A percentile compares a stretch with the other conserved stretches of the same genome.
Evolutionary conservation across 2,113 vertebrate species (phyloP).

Genomic region (Xiphophorus hellerii): DNA sequence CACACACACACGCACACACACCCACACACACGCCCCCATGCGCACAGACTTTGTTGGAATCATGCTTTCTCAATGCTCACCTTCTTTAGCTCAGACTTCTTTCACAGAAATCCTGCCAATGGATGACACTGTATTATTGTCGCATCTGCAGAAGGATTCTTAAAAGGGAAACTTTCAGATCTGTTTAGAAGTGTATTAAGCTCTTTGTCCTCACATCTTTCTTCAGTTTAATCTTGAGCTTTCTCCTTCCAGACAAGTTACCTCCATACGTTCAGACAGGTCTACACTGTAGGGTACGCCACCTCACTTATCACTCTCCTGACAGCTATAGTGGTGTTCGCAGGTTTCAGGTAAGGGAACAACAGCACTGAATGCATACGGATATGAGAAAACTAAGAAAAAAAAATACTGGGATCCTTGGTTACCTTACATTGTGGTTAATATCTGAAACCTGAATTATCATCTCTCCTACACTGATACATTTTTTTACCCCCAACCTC

Average conservation of each 20-base stretch:
- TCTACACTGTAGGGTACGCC: constrained; percentile 82
- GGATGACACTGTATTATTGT: not conserved
- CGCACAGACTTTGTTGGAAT: not conserved
- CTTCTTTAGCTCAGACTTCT: not conserved
- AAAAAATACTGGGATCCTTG: not conserved
- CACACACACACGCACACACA: not conserved
- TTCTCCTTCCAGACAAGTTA: constrained; percentile 69
- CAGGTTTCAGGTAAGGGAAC: constrained; percentile 76
- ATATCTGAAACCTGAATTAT: not conserved
- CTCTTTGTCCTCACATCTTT: not conserved
- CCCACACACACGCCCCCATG: too few relatives aligned
- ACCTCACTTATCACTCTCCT: constrained; percentile 83
- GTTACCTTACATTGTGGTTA: not conserved
- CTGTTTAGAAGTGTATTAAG: not conserved
- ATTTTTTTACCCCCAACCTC: constrained; percentile 10
- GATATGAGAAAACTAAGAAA: not conserved
- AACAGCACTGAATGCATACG: constrained; percentile 1
- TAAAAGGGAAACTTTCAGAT: not conserved
- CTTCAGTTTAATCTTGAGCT: not conserved
- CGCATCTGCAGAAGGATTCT: not conserved
- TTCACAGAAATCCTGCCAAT: not conserved
- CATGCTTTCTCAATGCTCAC: not conserved
- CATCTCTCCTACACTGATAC: not conserved
- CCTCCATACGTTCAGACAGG: constrained; percentile 76
- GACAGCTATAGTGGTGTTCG: constrained; percentile 78